phyloP scores from a whole-genome alignment of 2,888 invertebrate genomes.

The Tinea semifulvella region DNA sequence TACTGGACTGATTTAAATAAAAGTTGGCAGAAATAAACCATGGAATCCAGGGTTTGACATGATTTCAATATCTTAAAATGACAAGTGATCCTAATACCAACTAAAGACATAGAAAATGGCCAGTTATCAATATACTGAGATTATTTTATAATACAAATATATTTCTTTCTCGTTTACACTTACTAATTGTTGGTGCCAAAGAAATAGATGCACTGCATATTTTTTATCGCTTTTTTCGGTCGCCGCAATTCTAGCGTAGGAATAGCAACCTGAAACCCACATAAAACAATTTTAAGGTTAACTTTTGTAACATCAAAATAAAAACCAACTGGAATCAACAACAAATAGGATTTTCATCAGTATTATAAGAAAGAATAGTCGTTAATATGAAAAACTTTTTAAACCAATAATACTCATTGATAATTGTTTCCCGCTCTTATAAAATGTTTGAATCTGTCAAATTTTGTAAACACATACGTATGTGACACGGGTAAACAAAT shows the following conservation, averaged over 20 bases:
- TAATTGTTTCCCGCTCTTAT: slow-evolving; percentile 1
- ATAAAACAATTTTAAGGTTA: slow-evolving; percentile 23
- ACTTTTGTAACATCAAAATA: slow-evolving; percentile 15
- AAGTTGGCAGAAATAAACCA: too few relatives aligned
- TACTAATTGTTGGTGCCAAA: slow-evolving; percentile 96
- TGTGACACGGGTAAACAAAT: slow-evolving; percentile 1
- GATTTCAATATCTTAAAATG: too few relatives aligned
- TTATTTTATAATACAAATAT: too few relatives aligned
- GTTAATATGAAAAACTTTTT: background rate
- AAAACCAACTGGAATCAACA: background rate
- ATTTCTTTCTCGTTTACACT: too few relatives aligned
- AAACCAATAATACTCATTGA: background rate
- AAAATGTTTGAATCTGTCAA: slow-evolving; percentile 10
- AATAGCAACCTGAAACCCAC: slow-evolving; percentile 76
- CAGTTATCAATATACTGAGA: too few relatives aligned
- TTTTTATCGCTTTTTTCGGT: slow-evolving; percentile 73
- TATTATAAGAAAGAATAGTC: too few relatives aligned
- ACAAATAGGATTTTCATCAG: too few relatives aligned
- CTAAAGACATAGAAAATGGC: too few relatives aligned
- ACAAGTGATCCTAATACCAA: too few relatives aligned
- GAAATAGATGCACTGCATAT: slow-evolving; percentile 88
- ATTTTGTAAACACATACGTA: slow-evolving; percentile 4
- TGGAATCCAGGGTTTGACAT: too few relatives aligned
- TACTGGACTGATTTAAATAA: too few relatives aligned
- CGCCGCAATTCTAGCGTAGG: slow-evolving; percentile 82